A percentile compares a stretch with the other conserved stretches of the same genome.
These are phyloP conservation scores for Ladona fulva DNA, from an alignment of 1,140 invertebrate genomes.

Conservation along the genomic window DNA sequence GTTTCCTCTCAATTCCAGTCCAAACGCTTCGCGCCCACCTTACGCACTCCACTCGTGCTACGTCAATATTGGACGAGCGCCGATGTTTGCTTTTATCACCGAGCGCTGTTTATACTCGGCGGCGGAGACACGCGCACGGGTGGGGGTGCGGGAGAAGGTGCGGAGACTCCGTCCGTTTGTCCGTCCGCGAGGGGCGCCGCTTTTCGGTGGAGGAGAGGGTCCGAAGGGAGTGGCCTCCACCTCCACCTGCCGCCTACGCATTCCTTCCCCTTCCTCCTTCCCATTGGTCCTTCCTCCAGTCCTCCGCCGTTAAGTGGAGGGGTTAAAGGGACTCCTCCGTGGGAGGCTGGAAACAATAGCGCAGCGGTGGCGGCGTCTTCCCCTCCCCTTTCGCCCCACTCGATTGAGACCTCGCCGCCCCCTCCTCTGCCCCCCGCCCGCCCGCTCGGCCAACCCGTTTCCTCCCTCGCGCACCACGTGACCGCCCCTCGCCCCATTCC, in stretches of 20 bases:
- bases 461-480: neutral
- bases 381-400: neutral
- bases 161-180: too few relatives aligned
- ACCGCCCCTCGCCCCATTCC: neutral
- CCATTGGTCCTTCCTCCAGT: neutral
- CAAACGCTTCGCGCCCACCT: too few relatives aligned
- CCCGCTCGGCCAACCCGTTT: neutral
- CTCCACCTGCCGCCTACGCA: slow-evolving; percentile 2
- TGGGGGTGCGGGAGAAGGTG: neutral
- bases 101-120: too few relatives aligned
- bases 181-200: too few relatives aligned
- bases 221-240: neutral
- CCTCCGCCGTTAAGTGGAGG: neutral
- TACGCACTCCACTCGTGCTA: too few relatives aligned
- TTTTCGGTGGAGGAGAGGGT: too few relatives aligned
- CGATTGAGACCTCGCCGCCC: neutral
- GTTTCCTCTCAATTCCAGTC: too few relatives aligned
- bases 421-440: neutral
- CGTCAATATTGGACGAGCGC: too few relatives aligned
- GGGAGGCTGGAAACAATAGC: slow-evolving; percentile 6
- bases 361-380: neutral
- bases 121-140: too few relatives aligned
- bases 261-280: neutral
- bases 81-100: too few relatives aligned
- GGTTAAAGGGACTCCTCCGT: neutral